A percentile compares a stretch with the other conserved stretches of the same genome.
Evolutionary conservation across 2,113 vertebrate species (phyloP).

Genomic region (Columba livia): DNA sequence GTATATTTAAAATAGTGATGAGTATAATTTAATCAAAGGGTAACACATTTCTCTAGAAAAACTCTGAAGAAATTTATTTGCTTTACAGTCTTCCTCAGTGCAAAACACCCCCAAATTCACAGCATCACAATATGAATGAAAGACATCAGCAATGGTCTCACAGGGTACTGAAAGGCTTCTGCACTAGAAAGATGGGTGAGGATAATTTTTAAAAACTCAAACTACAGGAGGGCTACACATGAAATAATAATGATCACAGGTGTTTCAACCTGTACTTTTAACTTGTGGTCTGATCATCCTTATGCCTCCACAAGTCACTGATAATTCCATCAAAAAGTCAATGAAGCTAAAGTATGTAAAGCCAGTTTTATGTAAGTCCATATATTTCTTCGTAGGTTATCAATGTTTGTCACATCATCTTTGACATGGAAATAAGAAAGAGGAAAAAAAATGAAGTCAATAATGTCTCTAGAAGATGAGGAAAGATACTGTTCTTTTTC

Average conservation of each 20-base stretch:
- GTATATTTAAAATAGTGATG: neutral
- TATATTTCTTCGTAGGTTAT: neutral
- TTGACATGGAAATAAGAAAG: neutral
- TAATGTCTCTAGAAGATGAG: neutral
- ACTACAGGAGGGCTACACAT: neutral
- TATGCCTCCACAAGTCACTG: neutral
- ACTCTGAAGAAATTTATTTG: neutral
- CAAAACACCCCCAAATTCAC: neutral
- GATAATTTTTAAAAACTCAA: neutral
- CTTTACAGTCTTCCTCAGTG: neutral
- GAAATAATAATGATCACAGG: neutral
- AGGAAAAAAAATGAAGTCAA: neutral
- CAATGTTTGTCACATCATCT: neutral
- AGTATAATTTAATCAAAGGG: neutral
- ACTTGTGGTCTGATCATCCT: neutral
- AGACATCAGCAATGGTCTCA: neutral
- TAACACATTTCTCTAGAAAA: neutral
- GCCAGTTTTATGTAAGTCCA: neutral
- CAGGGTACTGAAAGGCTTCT: neutral
- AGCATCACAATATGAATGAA: neutral
- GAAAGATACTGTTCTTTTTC: neutral
- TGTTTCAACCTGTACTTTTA: neutral
- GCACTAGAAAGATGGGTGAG: neutral
- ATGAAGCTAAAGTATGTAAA: neutral
- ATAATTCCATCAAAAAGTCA: neutral